A percentile compares a stretch with the other conserved stretches of the same genome.
These are phyloP conservation scores for Ptilonorhynchus violaceus DNA, from an alignment of 2,113 vertebrate genomes.

Conservation along the genomic window DNA sequence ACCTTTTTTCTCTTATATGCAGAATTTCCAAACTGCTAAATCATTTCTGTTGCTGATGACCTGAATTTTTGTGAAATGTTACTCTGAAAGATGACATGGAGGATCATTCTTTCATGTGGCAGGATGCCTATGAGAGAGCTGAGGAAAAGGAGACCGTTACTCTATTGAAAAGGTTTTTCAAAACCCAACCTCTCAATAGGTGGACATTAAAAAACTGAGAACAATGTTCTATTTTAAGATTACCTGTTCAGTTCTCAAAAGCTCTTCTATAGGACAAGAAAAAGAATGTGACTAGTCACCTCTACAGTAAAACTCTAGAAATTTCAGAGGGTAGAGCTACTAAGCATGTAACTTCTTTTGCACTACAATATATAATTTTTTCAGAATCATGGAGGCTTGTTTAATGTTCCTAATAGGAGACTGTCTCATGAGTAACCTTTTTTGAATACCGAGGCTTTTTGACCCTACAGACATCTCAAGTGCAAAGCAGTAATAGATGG, in stretches of 20 bases:
- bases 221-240: conserved; percentile 4
- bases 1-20: not conserved
- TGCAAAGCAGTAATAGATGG: not conserved
- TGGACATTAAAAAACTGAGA: not conserved
- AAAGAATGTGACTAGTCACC: not conserved
- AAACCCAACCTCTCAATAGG: not conserved
- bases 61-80: not conserved
- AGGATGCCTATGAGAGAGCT: not conserved
- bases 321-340: not conserved
- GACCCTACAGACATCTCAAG: not conserved
- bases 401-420: not conserved
- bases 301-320: not conserved
- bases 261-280: not conserved
- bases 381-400: not conserved
- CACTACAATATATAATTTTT: not conserved
- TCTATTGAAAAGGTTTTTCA: not conserved
- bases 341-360: not conserved
- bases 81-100: not conserved
- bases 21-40: not conserved
- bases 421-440: not conserved
- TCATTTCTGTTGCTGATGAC: not conserved
- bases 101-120: not conserved
- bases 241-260: not conserved
- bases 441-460: not conserved
- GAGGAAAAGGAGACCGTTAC: not conserved